Conservation (phyloP, 2,797 vertebrate species). For the Myripristis jacobus region DNA sequence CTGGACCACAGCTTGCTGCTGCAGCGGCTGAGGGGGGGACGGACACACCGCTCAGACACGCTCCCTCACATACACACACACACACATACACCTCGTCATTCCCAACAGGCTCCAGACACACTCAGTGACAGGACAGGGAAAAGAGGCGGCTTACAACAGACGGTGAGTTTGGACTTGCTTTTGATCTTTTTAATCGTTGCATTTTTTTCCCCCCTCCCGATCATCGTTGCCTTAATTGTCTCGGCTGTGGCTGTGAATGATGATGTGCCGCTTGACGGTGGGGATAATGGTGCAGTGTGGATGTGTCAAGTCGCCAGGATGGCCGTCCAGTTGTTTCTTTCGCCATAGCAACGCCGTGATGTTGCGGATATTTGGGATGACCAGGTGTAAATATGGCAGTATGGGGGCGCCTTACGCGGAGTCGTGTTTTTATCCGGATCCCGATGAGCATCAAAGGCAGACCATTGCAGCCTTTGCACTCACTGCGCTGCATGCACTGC, state of each 20-base stretch:
- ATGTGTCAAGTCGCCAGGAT: conserved; percentile 33
- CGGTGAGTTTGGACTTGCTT: conserved; percentile 61
- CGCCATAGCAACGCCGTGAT: conserved; percentile 51
- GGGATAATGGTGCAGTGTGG: conserved; percentile 71
- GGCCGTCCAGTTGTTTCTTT: conserved; percentile 25
- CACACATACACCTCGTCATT: conserved; percentile 35
- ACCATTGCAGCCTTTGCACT: conserved; percentile 38
- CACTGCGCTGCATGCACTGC: conserved; percentile 38
- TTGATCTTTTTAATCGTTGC: background rate
- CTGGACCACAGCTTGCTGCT: conserved; percentile 74
- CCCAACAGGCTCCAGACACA: conserved; percentile 47
- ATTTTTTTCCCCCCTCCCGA: background rate
- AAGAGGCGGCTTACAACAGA: conserved; percentile 39
- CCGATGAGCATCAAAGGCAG: conserved; percentile 34
- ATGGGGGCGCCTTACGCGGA: conserved; percentile 47
- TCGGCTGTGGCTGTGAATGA: background rate
- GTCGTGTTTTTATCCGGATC: conserved; percentile 21
- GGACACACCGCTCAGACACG: conserved; percentile 59
- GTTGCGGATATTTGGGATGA: conserved; percentile 44
- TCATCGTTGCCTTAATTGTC: conserved; percentile 5
- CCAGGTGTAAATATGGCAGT: conserved; percentile 61
- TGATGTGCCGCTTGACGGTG: conserved; percentile 2
- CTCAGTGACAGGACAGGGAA: conserved; percentile 24
- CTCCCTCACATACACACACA: conserved; percentile 49
- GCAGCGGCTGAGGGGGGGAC: conserved; percentile 69